Percentiles rank a stretch among this genome's conserved stretches.
Evolutionary conservation across 2,797 vertebrate species (phyloP).

Genomic region (Tenualosa ilisha): DNA sequence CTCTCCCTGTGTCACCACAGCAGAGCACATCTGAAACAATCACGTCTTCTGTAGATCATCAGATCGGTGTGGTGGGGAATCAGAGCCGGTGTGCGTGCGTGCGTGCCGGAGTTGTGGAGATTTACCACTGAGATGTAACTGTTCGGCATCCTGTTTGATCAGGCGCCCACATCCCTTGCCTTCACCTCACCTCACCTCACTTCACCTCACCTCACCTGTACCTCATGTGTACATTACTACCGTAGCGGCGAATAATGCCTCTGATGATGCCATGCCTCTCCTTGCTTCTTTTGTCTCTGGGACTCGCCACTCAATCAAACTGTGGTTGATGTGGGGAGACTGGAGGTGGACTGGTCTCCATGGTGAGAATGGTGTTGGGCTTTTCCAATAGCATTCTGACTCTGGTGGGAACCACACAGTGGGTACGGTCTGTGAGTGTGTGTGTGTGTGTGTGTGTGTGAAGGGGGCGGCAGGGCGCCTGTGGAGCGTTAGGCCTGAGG

Average conservation of each 20-base stretch:
- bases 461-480: neutral
- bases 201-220: neutral
- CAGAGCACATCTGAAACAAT: too few relatives aligned
- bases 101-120: neutral
- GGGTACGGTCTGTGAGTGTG: neutral
- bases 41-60: neutral
- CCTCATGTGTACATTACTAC: neutral
- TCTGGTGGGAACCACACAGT: neutral
- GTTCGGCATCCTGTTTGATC: neutral
- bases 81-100: conserved; percentile 20
- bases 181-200: neutral
- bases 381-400: neutral
- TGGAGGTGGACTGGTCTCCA: neutral
- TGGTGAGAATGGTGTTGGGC: neutral
- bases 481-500: neutral
- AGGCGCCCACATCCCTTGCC: neutral
- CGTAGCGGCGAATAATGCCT: neutral
- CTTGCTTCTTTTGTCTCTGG: neutral
- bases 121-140: neutral
- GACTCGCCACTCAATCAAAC: neutral
- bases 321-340: neutral
- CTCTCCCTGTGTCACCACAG: neutral
- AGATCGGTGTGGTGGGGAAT: too few relatives aligned
- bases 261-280: neutral
- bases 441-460: neutral